phyloP scores from a whole-genome alignment of 1,140 invertebrate species.

The Melitaea cinxia region DNA sequence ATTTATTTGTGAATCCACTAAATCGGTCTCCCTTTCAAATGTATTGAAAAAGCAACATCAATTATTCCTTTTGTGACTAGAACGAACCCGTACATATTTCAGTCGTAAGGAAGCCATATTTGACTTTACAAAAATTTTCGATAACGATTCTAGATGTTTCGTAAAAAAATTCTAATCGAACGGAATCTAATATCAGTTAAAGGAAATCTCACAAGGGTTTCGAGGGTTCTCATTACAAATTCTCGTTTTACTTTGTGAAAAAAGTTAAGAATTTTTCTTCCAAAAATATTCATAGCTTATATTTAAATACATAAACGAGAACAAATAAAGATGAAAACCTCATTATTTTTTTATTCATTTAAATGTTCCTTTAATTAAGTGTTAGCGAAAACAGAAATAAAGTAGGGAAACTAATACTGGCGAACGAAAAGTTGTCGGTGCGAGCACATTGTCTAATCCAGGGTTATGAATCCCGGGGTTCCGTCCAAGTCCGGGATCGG shows the following conservation, averaged over 20 bases:
- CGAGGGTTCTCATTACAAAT: not conserved
- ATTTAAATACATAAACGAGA: no score
- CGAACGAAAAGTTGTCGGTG: conserved; percentile 1
- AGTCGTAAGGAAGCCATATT: not conserved
- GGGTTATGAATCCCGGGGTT: conserved; percentile 4
- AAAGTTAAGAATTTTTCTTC: not conserved
- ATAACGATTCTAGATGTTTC: not conserved
- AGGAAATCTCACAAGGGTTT: not conserved
- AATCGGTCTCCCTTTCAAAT: no score
- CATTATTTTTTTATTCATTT: no score
- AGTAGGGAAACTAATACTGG: not conserved
- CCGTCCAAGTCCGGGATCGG: conserved; percentile 4
- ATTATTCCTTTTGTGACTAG: not conserved
- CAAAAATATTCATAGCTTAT: not conserved
- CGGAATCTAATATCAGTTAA: conserved; percentile 1
- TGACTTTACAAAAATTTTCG: not conserved
- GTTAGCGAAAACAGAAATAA: not conserved
- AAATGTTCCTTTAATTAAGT: no score
- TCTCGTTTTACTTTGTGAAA: no score
- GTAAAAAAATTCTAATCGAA: not conserved
- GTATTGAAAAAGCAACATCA: not conserved
- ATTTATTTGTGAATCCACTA: no score
- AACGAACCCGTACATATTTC: not conserved
- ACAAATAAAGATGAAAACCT: no score
- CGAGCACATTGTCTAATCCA: conserved; percentile 4